Percentiles rank a stretch among this genome's conserved stretches.
Evolutionary conservation across 2,113 vertebrate genomes (phyloP).

Genomic region (Calyptomena viridis): DNA sequence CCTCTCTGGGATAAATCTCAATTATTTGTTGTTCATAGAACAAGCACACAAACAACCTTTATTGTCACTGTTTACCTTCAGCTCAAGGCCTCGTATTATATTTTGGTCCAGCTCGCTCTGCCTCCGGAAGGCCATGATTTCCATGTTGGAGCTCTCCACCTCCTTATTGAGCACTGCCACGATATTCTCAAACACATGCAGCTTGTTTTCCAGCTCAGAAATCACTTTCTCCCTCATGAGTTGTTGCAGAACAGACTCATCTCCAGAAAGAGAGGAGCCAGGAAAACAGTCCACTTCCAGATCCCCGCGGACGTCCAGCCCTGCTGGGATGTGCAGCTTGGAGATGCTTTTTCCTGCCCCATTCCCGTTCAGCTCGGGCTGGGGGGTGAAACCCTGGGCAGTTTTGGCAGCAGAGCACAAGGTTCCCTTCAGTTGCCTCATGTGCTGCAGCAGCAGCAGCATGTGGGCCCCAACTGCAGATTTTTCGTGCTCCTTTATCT

Average conservation of each 20-base stretch:
- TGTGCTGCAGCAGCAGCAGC: slow-evolving; percentile 72
- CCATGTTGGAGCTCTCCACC: slow-evolving; percentile 77
- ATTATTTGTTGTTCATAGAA: not conserved
- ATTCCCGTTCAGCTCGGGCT: not conserved
- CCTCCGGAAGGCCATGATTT: slow-evolving; percentile 69
- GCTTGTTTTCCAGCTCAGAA: slow-evolving; percentile 76
- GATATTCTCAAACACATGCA: slow-evolving; percentile 84
- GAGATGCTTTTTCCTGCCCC: slow-evolving; percentile 25
- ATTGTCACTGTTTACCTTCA: slow-evolving; percentile 65
- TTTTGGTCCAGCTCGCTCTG: slow-evolving; percentile 76
- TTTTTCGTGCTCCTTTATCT: slow-evolving; percentile 75
- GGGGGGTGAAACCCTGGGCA: not conserved
- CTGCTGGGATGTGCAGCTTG: slow-evolving; percentile 46
- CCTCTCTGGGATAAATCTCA: not conserved
- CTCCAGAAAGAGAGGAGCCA: slow-evolving; percentile 1
- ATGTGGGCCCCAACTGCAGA: slow-evolving; percentile 69
- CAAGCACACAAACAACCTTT: not conserved
- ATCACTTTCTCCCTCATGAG: slow-evolving; percentile 66
- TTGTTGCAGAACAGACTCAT: slow-evolving; percentile 55
- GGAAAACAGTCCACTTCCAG: slow-evolving; percentile 64
- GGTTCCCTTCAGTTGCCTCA: slow-evolving; percentile 61
- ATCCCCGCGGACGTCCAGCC: slow-evolving; percentile 22
- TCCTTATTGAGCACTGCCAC: slow-evolving; percentile 83
- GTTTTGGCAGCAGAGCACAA: not conserved
- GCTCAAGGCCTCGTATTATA: slow-evolving; percentile 73